These are phyloP conservation scores for Drosophila diplacantha DNA, from an alignment of 2,888 invertebrate species.

Conservation along the genomic window DNA sequence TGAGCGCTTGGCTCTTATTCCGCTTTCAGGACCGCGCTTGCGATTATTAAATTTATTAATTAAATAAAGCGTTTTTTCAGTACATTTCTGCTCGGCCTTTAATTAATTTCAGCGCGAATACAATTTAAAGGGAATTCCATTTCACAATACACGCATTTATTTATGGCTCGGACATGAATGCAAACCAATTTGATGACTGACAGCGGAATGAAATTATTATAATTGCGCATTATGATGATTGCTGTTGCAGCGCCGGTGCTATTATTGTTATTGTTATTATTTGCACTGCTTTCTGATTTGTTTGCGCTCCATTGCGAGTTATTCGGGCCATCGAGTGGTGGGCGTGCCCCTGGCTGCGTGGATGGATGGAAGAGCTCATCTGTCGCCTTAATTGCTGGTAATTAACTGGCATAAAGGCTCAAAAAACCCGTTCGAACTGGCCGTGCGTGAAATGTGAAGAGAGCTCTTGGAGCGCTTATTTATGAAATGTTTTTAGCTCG, in stretches of 20 bases:
- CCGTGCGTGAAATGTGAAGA: slow-evolving; percentile 30
- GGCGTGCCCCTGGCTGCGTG: neutral
- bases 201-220: slow-evolving; percentile 63
- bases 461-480: neutral
- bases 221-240: slow-evolving; percentile 53
- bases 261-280: slow-evolving; percentile 46
- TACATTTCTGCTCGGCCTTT: slow-evolving; percentile 16
- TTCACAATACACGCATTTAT: slow-evolving; percentile 21
- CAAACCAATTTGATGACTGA: slow-evolving; percentile 53
- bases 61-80: slow-evolving; percentile 30
- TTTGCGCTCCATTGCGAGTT: slow-evolving; percentile 44
- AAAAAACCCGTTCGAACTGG: slow-evolving; percentile 20
- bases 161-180: slow-evolving; percentile 29
- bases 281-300: slow-evolving; percentile 53
- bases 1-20: slow-evolving; percentile 11
- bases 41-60: slow-evolving; percentile 34
- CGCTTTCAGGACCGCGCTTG: slow-evolving; percentile 6
- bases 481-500: neutral
- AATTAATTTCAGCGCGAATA: slow-evolving; percentile 37
- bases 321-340: slow-evolving; percentile 20
- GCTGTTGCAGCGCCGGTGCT: slow-evolving; percentile 39
- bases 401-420: slow-evolving; percentile 54
- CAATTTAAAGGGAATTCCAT: slow-evolving; percentile 27
- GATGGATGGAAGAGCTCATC: slow-evolving; percentile 9
- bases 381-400: slow-evolving; percentile 56